Base-by-base conservation (phyloP, 2,797 vertebrate species). In the Loris lydekkerianus region DNA sequence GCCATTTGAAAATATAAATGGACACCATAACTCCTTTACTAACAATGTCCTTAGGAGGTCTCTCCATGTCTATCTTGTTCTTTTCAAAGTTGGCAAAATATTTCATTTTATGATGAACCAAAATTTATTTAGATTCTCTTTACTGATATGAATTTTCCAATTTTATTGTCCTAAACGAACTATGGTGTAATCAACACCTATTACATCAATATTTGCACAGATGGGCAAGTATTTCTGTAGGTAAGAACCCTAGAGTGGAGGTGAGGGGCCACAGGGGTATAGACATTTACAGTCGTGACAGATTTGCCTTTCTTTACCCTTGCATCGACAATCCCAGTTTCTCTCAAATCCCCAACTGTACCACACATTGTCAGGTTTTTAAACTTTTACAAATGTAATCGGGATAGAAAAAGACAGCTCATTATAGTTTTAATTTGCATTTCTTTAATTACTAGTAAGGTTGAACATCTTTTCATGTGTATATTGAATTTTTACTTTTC, bases 361-460 rank as follows among this genome's bases (percentile, higher is more conserved):
- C 31, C 70, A 14, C 37, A n/a, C 31, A 37, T 40, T 61, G 69
- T 78, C 10, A 63, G 17, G 18, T 40, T 91, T 91, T 97, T n/a
- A 80, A 63, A 31, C 72, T 82, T 86, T 67, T 85, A 31, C 0
- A 14, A 89, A 75, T 83, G 69, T 85, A 75, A 73, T 43, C 14
- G 17, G 14, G 73, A 90, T 87, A 60, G 60, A 78, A 92, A 82
- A 73, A 65, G 49, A 72, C 21, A 69, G 65, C 43, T 91, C n/a
- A 65, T 61, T 92, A 34, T 61, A 46, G 53, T 72, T 94, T 96
- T 93, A 89, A 96, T 96, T 94, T 97, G 37, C 60, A 96, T 93
- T 73, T 81, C 46, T 91, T 21, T 96, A 91, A 94, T 94, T 84
- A 94, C 75, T 20, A 49, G 29, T 77, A 49, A 93, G n/a, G 56